phyloP scores from a whole-genome alignment of 2,888 invertebrate species.

The Folsomia manolachei region DNA sequence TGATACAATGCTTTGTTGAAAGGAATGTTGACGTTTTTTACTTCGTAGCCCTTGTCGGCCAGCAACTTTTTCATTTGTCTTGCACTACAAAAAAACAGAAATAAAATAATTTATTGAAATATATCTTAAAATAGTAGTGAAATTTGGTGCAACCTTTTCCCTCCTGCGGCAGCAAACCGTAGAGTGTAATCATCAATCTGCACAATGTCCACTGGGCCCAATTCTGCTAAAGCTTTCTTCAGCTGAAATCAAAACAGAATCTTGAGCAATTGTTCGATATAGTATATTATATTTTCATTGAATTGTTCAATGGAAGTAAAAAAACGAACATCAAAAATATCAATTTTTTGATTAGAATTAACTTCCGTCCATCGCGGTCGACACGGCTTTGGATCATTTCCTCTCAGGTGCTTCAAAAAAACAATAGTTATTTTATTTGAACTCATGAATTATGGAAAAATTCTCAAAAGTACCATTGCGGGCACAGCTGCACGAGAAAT shows the following conservation, averaged over 20 bases:
- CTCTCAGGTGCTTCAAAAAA: slow-evolving; percentile 10
- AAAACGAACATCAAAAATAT: not conserved
- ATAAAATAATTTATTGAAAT: slow-evolving; percentile 4
- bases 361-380: slow-evolving; percentile 23
- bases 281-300: too few species aligned
- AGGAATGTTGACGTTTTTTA: slow-evolving; percentile 20
- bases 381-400: slow-evolving; percentile 21
- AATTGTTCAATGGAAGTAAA: not conserved
- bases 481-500: slow-evolving; percentile 24
- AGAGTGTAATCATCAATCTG: not conserved
- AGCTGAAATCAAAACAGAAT: slow-evolving; percentile 7
- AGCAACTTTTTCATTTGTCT: slow-evolving; percentile 15
- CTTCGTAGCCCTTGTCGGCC: slow-evolving; percentile 4
- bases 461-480: slow-evolving; percentile 18
- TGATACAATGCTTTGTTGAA: slow-evolving; percentile 4
- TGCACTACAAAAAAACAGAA: too few species aligned
- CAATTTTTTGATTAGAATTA: not conserved
- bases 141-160: too few species aligned
- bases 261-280: too few species aligned
- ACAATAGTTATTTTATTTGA: not conserved
- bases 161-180: slow-evolving; percentile 21
- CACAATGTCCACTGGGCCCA: slow-evolving; percentile 16
- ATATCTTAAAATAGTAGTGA: too few species aligned
- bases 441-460: not conserved
- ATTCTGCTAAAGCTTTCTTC: not conserved